Percentiles rank a stretch among this genome's conserved stretches.
Conservation (phyloP, 1,140 invertebrate species). For the Pollicipes pollicipes region DNA sequence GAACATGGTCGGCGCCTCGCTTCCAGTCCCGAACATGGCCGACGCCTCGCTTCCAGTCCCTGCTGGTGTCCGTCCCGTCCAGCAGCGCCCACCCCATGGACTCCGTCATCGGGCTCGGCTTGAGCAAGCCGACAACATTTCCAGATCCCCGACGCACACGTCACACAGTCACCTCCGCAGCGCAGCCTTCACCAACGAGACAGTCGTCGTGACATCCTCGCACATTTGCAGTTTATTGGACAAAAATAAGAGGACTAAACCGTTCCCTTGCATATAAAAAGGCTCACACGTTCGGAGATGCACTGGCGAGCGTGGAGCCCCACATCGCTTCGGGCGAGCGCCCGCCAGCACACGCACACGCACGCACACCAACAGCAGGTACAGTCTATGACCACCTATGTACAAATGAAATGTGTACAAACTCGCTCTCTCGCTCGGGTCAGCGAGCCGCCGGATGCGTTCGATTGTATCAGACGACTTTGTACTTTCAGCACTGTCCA, state of each 20-base stretch:
- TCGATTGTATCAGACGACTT: not conserved
- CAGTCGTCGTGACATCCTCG: not conserved
- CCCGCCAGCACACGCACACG: not conserved
- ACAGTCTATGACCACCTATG: not conserved
- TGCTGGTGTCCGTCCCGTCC: no score
- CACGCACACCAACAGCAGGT: not conserved
- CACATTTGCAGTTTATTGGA: not conserved
- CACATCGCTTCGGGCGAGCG: not conserved
- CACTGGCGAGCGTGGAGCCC: not conserved
- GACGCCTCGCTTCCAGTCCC: no score
- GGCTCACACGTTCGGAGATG: not conserved
- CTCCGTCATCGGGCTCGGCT: no score
- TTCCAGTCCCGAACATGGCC: no score
- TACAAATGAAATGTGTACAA: not conserved
- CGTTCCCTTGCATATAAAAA: not conserved
- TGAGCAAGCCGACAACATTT: no score
- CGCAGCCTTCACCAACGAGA: not conserved
- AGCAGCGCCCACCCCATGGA: no score
- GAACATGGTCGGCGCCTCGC: no score
- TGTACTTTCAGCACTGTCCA: not conserved
- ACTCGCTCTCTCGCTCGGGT: no score
- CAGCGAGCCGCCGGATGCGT: not conserved
- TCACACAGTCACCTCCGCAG: not conserved
- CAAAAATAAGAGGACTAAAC: conserved; percentile 2
- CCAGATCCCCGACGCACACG: no score